Conservation (phyloP, 1,140 invertebrate genomes). For the Drosophila persimilis region DNA sequence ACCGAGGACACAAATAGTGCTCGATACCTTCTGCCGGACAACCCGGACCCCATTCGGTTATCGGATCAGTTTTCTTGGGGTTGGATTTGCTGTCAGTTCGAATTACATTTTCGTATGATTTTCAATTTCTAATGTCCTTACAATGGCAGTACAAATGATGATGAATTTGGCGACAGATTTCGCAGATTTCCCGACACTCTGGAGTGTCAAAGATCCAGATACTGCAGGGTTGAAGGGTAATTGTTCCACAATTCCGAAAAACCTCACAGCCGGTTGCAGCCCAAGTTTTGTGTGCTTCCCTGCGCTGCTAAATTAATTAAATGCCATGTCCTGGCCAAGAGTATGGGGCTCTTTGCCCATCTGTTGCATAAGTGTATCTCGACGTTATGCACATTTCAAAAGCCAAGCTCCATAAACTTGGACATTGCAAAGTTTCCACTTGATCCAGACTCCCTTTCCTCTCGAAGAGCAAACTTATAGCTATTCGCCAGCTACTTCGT, state of each 20-base stretch:
- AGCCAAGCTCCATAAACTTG: constrained; percentile 67
- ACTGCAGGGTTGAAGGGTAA: constrained; percentile 1
- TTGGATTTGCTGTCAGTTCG: constrained; percentile 7
- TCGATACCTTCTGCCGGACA: constrained; percentile 25
- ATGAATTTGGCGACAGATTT: constrained; percentile 61
- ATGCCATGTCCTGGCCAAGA: constrained; percentile 27
- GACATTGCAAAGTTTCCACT: constrained; percentile 51
- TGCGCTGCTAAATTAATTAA: constrained; percentile 58
- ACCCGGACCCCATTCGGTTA: too few species aligned
- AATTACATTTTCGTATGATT: constrained; percentile 62
- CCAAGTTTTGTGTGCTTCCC: constrained; percentile 20
- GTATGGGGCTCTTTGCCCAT: constrained; percentile 19
- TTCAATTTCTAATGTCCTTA: constrained; percentile 66
- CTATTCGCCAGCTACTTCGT: constrained; percentile 30
- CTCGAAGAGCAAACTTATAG: constrained; percentile 41
- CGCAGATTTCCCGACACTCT: background rate
- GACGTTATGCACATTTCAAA: constrained; percentile 60
- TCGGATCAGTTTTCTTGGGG: too few species aligned
- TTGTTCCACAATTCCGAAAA: constrained; percentile 24
- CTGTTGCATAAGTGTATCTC: constrained; percentile 63
- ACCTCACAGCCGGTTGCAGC: background rate
- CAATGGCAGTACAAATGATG: constrained; percentile 64
- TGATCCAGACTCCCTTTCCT: constrained; percentile 11
- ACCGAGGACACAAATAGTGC: constrained; percentile 59
- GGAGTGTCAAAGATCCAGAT: constrained; percentile 29